Percentiles rank a stretch among this genome's conserved stretches.
Evolutionary conservation across 2,797 vertebrate species (phyloP).

Genomic region (Alfaro cultratus): DNA sequence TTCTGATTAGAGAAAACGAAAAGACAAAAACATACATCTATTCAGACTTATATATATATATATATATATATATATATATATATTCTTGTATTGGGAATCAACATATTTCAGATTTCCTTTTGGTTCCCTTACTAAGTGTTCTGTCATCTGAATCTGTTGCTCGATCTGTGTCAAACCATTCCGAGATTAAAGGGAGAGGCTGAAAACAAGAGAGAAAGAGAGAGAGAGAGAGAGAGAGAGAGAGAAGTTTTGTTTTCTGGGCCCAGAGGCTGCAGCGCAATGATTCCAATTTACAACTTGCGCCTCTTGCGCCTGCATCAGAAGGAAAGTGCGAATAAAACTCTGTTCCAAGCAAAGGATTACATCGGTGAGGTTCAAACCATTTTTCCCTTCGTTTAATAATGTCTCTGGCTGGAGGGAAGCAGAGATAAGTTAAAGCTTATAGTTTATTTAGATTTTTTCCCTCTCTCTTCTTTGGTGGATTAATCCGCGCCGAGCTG

Average conservation of each 20-base stretch:
- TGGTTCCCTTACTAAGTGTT: neutral
- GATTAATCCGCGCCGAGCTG: conserved; percentile 58
- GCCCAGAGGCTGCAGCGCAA: conserved; percentile 10
- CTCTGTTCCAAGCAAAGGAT: conserved; percentile 60
- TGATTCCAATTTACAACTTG: conserved; percentile 48
- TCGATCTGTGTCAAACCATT: neutral
- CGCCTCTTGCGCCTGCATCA: conserved; percentile 31
- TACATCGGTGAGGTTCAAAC: conserved; percentile 64
- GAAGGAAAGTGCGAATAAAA: conserved; percentile 25
- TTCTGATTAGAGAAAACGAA: neutral
- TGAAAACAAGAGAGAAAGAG: neutral
- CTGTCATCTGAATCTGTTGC: neutral
- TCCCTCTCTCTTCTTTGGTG: conserved; percentile 31
- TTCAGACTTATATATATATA: no score
- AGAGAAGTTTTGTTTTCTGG: conserved; percentile 29
- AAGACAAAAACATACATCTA: neutral
- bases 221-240: conserved; percentile 1
- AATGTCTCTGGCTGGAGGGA: conserved; percentile 65
- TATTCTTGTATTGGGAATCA: neutral
- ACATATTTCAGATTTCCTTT: neutral
- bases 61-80: no score
- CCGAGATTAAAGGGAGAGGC: neutral
- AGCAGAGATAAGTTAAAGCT: conserved; percentile 68
- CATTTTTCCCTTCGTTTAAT: conserved; percentile 48
- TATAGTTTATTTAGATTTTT: conserved; percentile 62